Base-by-base conservation (phyloP, 2,113 vertebrate species). In the Rhombomys opimus region DNA sequence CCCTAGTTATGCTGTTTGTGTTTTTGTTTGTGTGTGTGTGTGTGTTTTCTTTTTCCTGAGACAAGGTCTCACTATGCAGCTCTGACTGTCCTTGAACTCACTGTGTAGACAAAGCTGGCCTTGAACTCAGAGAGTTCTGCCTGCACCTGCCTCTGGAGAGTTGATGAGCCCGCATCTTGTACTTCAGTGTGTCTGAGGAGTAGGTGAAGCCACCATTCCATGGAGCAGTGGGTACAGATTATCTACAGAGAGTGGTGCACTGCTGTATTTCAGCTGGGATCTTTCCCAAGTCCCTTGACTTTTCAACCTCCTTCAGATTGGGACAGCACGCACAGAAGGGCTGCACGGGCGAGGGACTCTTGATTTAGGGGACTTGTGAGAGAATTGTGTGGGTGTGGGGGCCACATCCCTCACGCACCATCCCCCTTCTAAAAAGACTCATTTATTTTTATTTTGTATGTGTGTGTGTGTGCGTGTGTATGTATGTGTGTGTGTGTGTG, bases 91-190 rank as follows among this genome's bases (percentile, higher is more conserved):
- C 50, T 78, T 50, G 27, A 54, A 52, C 38, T 41, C 20, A 41
- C 46, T 32, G 17, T 54, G 50, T 52, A 52, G 76, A 54, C 15
- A 7, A 78, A 27, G 50, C 14, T 78, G 75, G 17, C 27, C 76
- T 27, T 78, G 46, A 78, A 32, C 50, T 73, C 70, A 73, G 17
- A 52, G 27, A 52, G 27, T 4, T 13, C 50, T 54, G 76, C 3
- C 46, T 32, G 13, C 46, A 27, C 7, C 27, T 52, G 76, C 46
- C 50, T 78, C 46, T 78, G 76, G 76, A 32, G 46, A 18, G n/a
- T 73, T 17, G n/a, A 22, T 25, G 46, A 59, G 9, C 13, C 4
- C 84, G 59, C 2, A 32, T 50, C 0, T 1, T 20, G 1, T 13
- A 20, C 35, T 61, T 81, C 46, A 59, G 57, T 12, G 13, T 38